Base-by-base conservation (phyloP, 2,113 vertebrate genomes). In the Macquaria ambigua region DNA sequence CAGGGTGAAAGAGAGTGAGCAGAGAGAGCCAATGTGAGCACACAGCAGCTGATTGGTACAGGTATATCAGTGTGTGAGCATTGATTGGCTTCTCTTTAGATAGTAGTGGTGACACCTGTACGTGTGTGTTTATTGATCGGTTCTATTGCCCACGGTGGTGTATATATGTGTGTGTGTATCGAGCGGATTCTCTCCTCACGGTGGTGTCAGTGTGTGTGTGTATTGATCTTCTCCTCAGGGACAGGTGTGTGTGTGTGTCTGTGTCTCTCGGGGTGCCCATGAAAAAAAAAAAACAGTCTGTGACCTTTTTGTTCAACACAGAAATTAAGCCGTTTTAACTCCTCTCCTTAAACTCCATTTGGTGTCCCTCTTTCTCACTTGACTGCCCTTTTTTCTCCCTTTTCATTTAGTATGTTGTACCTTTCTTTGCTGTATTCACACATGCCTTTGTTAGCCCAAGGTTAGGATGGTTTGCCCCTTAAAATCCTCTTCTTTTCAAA, bases 81-180 rank as follows among this genome's bases (percentile, higher is more conserved):
- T 86, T 89, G 90, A 95, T 94, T 90, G 90, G 92, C 77, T 59
- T 74, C 83, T 84, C 81, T 90, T 87, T 88, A 91, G 92, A 88
- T 89, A 87, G 90, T 59, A 79, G 82, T 10, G 67, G 84, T 87
- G 93, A 94, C 90, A 94, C 93, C 92, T 94, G 87, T 91, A 81
- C 56, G 56, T 84, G 71, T 56, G 86, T 91, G 91, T 94, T 90
- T 92, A 94, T 94, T 88, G 94, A 95, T 92, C 77, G 64, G 53
- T 37, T 41, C 72, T 72, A 77, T 79, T 48, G 79, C 74, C 31
- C 11, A 8, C 46, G 21, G 81, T 69, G 64, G 71, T 69, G 84
- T 88, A 31, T 84, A 68, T 72, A 41, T 52, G 72, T 82, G 71
- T 59, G 58, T 83, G 81, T 80, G 70, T 83, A 90, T 95, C 23